Evolutionary conservation across 2,797 vertebrate genomes (phyloP).

Genomic region (Tolypeutes matacus): DNA sequence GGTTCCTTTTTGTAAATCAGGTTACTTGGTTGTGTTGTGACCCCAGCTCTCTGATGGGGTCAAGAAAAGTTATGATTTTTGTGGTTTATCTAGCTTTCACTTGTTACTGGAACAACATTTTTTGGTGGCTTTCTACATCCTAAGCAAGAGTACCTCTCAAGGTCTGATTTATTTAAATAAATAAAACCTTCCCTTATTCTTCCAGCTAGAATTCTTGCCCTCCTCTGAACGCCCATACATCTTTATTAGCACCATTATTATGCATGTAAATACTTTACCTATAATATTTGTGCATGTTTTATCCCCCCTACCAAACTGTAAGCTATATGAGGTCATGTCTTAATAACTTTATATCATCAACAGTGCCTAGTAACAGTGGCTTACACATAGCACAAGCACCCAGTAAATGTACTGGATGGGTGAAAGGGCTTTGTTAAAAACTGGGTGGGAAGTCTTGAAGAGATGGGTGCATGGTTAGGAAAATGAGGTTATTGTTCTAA

Average conservation of each 20-base stretch:
- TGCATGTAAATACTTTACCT: neutral
- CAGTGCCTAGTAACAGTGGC: neutral
- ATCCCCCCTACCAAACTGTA: neutral
- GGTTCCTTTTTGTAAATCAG: neutral
- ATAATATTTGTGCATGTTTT: neutral
- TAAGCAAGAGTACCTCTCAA: neutral
- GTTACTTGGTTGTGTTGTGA: neutral
- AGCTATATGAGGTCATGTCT: neutral
- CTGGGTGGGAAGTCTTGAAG: neutral
- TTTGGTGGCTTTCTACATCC: neutral
- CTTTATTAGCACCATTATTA: neutral
- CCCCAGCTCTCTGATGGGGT: neutral
- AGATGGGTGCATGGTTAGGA: neutral
- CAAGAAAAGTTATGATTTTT: neutral
- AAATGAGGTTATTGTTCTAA: neutral
- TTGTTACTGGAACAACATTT: neutral
- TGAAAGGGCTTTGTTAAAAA: neutral
- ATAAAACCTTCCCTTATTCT: neutral
- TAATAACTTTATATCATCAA: neutral
- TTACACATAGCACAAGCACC: neutral
- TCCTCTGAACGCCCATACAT: conserved; percentile 5
- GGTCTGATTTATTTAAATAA: neutral
- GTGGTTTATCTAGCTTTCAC: neutral
- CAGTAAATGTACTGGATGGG: neutral
- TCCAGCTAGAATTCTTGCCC: neutral